Percentiles rank a stretch among this genome's conserved stretches.
These are phyloP conservation scores for Caenorhabditis japonica DNA, from an alignment of 2,888 invertebrate species.

Conservation along the genomic window DNA sequence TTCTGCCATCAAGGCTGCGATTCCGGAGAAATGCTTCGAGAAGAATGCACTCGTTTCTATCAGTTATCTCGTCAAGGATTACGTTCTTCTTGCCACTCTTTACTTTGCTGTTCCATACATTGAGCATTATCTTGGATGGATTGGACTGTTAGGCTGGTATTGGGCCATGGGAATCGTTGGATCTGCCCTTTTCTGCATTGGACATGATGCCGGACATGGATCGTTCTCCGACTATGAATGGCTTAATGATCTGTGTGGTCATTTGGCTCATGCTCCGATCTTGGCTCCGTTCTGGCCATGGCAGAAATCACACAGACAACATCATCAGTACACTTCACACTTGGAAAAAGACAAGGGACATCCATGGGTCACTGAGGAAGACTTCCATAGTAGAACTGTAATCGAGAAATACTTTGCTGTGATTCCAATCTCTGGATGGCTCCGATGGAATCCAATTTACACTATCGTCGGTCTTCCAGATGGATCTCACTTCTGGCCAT, in stretches of 20 bases:
- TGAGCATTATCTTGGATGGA: constrained; percentile 67
- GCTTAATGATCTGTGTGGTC: constrained; percentile 71
- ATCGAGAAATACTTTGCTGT: constrained; percentile 66
- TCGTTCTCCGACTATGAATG: constrained; percentile 69
- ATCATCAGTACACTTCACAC: constrained; percentile 73
- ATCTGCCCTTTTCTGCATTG: constrained; percentile 67
- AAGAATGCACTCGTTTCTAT: constrained; percentile 69
- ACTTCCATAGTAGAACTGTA: constrained; percentile 55
- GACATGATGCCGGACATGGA: constrained; percentile 72
- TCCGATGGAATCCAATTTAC: constrained; percentile 76
- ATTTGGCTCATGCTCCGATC: constrained; percentile 70
- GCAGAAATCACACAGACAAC: constrained; percentile 71
- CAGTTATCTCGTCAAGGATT: constrained; percentile 70
- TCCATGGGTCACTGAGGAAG: constrained; percentile 70
- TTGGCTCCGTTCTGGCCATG: constrained; percentile 73
- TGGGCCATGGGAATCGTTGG: constrained; percentile 70
- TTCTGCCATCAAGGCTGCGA: constrained; percentile 70
- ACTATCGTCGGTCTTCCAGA: constrained; percentile 75
- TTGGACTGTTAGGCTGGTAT: constrained; percentile 71
- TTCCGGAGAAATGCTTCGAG: constrained; percentile 74
- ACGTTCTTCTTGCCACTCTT: constrained; percentile 62
- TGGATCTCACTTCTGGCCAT: constrained; percentile 76
- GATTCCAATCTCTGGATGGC: constrained; percentile 73
- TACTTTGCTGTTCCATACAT: constrained; percentile 67
- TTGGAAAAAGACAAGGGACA: constrained; percentile 71